phyloP scores from a whole-genome alignment of 2,797 vertebrate genomes.

The Sebastolobus altivelis region DNA sequence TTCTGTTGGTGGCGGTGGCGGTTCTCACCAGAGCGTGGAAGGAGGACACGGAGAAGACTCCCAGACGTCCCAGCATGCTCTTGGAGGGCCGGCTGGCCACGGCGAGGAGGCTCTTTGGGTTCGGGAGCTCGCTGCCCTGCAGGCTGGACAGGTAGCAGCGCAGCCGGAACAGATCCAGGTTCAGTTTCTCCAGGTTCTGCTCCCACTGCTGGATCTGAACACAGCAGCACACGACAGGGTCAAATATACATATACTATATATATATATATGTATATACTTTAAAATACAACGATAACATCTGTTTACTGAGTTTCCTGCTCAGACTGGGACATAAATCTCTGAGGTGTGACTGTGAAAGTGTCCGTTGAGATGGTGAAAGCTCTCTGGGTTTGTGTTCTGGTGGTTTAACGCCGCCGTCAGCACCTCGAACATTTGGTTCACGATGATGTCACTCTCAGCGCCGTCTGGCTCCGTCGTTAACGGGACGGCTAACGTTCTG shows the following conservation, averaged over 20 bases:
- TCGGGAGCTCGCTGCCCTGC: constrained; percentile 94
- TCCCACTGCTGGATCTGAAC: constrained; percentile 94
- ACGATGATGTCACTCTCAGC: neutral
- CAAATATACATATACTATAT: neutral
- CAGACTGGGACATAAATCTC: too few species aligned
- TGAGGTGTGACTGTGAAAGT: too few species aligned
- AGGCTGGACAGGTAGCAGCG: constrained; percentile 94
- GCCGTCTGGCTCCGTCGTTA: neutral
- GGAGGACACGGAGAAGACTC: constrained; percentile 94
- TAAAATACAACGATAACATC: too few species aligned
- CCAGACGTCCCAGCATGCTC: constrained; percentile 89
- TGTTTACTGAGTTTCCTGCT: too few species aligned
- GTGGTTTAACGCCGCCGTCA: neutral
- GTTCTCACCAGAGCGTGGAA: constrained; percentile 93
- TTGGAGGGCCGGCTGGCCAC: constrained; percentile 92
- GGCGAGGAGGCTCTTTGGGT: constrained; percentile 93
- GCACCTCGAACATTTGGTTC: neutral
- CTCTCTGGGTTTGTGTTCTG: too few species aligned
- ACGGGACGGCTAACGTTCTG: neutral
- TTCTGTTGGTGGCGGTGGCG: neutral
- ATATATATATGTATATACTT: too few species aligned
- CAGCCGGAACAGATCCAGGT: constrained; percentile 93
- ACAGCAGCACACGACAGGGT: neutral
- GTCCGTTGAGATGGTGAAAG: too few species aligned
- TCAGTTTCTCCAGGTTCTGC: constrained; percentile 95